Conservation (phyloP, 2,888 invertebrate genomes). For the Tuta absoluta region DNA sequence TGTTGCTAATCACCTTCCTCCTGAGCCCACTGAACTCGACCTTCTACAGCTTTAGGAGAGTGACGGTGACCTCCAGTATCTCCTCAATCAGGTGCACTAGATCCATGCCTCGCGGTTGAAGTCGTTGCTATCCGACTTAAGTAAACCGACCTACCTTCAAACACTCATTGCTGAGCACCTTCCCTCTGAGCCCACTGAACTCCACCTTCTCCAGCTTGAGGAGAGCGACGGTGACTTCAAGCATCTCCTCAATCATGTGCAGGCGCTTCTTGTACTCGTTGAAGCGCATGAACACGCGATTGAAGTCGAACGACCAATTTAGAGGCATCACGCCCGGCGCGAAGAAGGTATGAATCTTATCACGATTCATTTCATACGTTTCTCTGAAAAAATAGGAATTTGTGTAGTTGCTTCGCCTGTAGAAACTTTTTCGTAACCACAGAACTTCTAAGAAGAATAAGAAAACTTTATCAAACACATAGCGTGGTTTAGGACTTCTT, state of each 20-base stretch:
- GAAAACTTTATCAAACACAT: too few relatives aligned
- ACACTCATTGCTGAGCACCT: conserved; percentile 79
- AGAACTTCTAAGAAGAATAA: too few relatives aligned
- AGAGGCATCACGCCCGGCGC: conserved; percentile 80
- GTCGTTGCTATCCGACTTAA: too few relatives aligned
- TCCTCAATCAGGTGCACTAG: too few relatives aligned
- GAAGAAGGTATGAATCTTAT: conserved; percentile 79
- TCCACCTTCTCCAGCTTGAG: conserved; percentile 93
- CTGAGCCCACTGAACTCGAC: too few relatives aligned
- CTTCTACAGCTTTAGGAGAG: too few relatives aligned
- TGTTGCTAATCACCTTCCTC: too few relatives aligned
- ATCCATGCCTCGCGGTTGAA: too few relatives aligned
- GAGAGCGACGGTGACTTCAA: conserved; percentile 90
- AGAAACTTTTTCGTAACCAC: too few relatives aligned
- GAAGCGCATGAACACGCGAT: conserved; percentile 85
- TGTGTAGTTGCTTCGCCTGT: too few relatives aligned
- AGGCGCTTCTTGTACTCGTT: conserved; percentile 84
- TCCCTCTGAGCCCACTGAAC: conserved; percentile 86
- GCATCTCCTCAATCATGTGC: conserved; percentile 84
- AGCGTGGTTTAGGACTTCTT: too few relatives aligned
- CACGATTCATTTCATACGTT: conserved; percentile 77
- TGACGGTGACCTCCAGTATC: too few relatives aligned
- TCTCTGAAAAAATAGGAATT: conserved; percentile 52
- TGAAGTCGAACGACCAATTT: conserved; percentile 88
- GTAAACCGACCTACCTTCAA: conserved; percentile 65